These are phyloP conservation scores for Labeo catla DNA, from an alignment of 2,113 vertebrate genomes.

Conservation along the genomic window DNA sequence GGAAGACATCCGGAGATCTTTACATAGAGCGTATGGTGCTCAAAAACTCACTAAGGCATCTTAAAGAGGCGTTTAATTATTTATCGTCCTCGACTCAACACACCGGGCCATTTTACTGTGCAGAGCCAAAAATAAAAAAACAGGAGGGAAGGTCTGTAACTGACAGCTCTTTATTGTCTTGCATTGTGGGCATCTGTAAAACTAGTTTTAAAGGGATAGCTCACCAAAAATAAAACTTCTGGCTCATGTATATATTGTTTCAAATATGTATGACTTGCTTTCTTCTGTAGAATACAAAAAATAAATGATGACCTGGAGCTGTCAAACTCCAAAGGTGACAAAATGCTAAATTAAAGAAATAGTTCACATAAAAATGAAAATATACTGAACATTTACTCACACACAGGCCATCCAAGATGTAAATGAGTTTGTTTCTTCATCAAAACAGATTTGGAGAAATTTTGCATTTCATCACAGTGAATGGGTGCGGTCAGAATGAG, in stretches of 20 bases:
- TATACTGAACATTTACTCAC: background rate
- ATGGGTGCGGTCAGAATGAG: background rate
- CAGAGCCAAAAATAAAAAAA: slow-evolving; percentile 13
- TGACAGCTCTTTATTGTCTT: background rate
- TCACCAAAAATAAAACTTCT: background rate
- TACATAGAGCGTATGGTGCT: slow-evolving; percentile 19
- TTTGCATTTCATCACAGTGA: no score
- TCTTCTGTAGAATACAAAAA: background rate
- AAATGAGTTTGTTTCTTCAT: background rate
- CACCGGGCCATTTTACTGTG: slow-evolving; percentile 12
- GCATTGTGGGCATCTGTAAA: background rate
- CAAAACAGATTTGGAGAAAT: background rate
- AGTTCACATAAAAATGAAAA: background rate
- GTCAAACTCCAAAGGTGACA: background rate
- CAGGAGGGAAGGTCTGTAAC: background rate
- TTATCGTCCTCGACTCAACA: slow-evolving; percentile 35
- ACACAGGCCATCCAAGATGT: no score
- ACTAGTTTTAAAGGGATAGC: background rate
- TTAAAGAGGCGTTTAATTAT: slow-evolving; percentile 59
- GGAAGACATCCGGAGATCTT: slow-evolving; percentile 31
- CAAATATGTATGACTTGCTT: background rate
- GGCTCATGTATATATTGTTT: background rate
- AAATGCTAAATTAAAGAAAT: background rate
- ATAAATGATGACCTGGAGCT: background rate
- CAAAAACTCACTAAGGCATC: slow-evolving; percentile 45